Evolutionary conservation across 2,797 vertebrate genomes (phyloP), one percentile per base, ranked within the genome.

Genomic region (Kryptolebias ocellatus): DNA sequence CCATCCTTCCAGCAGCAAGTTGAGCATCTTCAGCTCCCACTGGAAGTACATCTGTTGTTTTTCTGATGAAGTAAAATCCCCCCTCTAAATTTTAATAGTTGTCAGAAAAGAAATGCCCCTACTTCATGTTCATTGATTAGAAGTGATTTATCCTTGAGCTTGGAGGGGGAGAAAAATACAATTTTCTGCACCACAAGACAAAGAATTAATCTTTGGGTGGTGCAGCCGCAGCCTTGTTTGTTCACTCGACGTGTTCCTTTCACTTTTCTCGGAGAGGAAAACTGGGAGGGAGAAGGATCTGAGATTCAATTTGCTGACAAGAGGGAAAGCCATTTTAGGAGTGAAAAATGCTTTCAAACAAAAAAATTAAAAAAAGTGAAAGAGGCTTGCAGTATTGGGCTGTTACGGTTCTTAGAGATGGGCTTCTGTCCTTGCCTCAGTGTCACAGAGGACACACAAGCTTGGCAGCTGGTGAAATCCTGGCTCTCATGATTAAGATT

Each of bases 251-350:
- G 64, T 51, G 80, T 85, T 86, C 71, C 78, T 83, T 90, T 82
- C 78, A 75, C 83, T 87, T 83, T 86, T 84, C 88, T 87, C 81
- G 80, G 74, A 55, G 60, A 47, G 50, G 67, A 78, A 73, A 90
- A 74, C 58, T 8, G 39, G 46, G 56, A 69, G 66, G 64, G 67
- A 74, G 74, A 65, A 67, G 68, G 62, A 87, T 88, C 78, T 83
- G 76, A 88, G 83, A 88, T 91, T 91, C 81, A 90, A 91, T 93
- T 92, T 90, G 66, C 67, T 66, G 81, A 88, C 81, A 69, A 88
- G 90, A 89, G 85, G 80, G 90, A 90, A 87, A 89, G 80, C 79
- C 86, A 89, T 80, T 86, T 88, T 88, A 89, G 75, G 53, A 78
- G 71, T 82, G 88, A 88, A 79, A 90, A 85, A 87, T 83, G 80